Evolutionary conservation across 2,113 vertebrate species (phyloP), one percentile per base, ranked within the genome.

Genomic region (Triplophysa dalaica): DNA sequence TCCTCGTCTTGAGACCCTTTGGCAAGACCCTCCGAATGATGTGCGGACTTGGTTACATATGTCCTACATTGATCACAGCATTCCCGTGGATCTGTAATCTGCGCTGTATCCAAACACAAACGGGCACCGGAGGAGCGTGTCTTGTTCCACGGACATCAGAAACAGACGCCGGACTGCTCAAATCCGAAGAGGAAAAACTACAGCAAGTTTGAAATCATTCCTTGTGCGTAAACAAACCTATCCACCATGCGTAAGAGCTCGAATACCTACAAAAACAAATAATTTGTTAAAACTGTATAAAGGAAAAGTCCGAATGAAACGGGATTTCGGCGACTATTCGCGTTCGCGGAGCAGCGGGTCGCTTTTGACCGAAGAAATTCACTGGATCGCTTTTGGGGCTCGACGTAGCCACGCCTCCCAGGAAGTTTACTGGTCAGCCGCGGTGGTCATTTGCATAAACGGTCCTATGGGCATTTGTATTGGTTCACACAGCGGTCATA

Each of bases 11-110:
- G 68, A 81, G 76, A 80, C 88, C 85, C 88, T 50, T 86, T 54
- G 61, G 87, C 85, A 82, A 87, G 83, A 84, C 78, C 83, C 85
- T 85, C 85, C 29, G 82, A 76, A 63, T 54, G 78, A 64, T 75
- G 70, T 78, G 75, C 75, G 81, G 74, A 75, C 84, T 73, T 48
- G 61, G 81, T 88, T 81, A 90, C 91, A 91, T 87, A 79, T 74
- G 52, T 88, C 86, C 83, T 85, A 88, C 9, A 82, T 19, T 65
- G 68, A 43, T 0, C n/a, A 22, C 78, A 67, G 79, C 88, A 86
- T 90, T 87, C 85, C 82, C 58, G 8, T 43, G 54, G 22, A 72
- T 64, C 67, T 62, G 56, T 17, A 6, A 22, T 21, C 13, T 43
- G 43, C 79, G 74, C 64, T 68, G 77, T 29, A 74, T 79, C 45